phyloP scores from a whole-genome alignment of 2,113 vertebrate genomes.

The Helogale parvula region DNA sequence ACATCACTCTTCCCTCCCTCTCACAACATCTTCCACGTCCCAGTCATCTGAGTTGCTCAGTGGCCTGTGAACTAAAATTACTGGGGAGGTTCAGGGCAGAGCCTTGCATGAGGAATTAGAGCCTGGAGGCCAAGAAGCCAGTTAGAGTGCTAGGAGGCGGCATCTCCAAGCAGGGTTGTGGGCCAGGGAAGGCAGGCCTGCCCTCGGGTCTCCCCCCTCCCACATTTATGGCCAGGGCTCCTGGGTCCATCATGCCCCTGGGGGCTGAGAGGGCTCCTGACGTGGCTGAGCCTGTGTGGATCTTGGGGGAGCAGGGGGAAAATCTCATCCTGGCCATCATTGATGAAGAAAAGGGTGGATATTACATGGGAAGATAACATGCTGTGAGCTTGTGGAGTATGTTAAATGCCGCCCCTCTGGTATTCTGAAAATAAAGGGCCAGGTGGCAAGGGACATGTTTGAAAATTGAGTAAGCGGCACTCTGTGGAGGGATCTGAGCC shows the following conservation, averaged over 20 bases:
- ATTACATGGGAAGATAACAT: fast-evolving
- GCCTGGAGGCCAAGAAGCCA: neutral
- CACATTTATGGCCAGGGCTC: neutral
- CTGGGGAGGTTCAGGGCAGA: neutral
- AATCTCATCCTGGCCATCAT: fast-evolving
- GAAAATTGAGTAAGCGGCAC: neutral
- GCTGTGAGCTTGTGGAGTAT: too few species aligned
- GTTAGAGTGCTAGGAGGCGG: fast-evolving
- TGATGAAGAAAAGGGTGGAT: neutral
- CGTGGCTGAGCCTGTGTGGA: fast-evolving
- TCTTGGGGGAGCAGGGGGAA: neutral
- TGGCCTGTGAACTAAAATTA: neutral
- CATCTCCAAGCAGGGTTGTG: neutral
- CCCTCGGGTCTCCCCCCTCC: neutral
- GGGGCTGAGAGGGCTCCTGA: neutral
- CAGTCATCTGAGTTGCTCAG: neutral
- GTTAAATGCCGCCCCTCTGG: neutral
- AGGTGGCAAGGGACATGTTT: neutral
- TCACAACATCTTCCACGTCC: neutral
- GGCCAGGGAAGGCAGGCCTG: too few species aligned
- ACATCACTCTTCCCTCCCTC: fast-evolving
- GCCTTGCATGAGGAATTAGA: neutral
- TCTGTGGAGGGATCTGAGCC: neutral
- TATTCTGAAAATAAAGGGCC: neutral
- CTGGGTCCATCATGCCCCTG: neutral